Conservation (phyloP, 2,797 vertebrate genomes). For the Spinus olivaceus region DNA sequence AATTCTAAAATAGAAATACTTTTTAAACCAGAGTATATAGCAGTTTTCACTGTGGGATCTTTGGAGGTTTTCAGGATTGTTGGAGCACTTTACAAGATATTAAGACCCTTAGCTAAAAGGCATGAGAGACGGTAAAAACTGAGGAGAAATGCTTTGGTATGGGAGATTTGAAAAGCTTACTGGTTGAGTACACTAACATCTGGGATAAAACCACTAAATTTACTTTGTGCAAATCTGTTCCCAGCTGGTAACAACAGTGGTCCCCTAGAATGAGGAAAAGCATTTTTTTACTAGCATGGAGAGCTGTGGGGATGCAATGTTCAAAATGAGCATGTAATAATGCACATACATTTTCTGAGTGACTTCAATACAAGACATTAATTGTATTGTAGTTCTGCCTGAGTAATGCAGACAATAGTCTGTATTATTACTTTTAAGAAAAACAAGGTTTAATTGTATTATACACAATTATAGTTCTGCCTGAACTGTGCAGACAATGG, state of each 20-base stretch:
- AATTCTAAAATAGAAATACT: not conserved
- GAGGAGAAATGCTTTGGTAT: not conserved
- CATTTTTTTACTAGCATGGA: not conserved
- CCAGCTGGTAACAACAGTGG: not conserved
- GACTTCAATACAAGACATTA: conserved; percentile 19
- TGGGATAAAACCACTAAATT: not conserved
- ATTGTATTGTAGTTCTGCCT: conserved; percentile 19
- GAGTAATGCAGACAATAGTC: conserved; percentile 44
- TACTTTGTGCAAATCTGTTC: not conserved
- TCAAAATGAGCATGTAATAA: not conserved
- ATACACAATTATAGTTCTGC: conserved; percentile 65
- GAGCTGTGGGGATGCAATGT: not conserved
- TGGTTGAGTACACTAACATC: not conserved
- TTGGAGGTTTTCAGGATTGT: not conserved
- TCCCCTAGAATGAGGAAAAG: not conserved
- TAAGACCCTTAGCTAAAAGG: not conserved
- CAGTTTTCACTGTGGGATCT: not conserved
- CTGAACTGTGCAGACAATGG: conserved; percentile 55
- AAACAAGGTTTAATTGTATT: conserved; percentile 64
- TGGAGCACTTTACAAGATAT: not conserved
- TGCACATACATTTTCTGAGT: not conserved
- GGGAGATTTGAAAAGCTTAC: not conserved
- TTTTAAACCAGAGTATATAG: not conserved
- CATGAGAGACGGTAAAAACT: not conserved
- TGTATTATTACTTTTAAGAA: conserved; percentile 60